Percentiles rank a stretch among this genome's conserved stretches.
Evolutionary conservation across 2,888 invertebrate genomes (phyloP).

Genomic region (Lithodes maja): DNA sequence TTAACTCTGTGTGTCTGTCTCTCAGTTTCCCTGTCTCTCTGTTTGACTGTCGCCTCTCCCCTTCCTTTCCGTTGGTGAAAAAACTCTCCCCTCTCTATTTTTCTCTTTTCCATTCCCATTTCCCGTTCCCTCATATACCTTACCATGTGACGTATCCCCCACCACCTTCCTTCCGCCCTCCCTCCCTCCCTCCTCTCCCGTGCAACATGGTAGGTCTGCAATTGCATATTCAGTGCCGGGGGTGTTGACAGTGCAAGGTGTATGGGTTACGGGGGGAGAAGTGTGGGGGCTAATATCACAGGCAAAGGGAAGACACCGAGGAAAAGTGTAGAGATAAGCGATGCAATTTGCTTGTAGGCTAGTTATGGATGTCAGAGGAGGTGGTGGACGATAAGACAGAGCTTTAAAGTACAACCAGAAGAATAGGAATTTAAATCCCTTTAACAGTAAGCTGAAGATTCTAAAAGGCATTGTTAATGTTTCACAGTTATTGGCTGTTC

Average conservation of each 20-base stretch:
- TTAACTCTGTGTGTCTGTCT: neutral
- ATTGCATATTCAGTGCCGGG: conserved; percentile 52
- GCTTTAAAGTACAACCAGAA: no score
- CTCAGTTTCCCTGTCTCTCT: neutral
- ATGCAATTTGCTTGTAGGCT: no score
- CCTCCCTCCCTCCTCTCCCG: conserved; percentile 21
- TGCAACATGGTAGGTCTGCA: conserved; percentile 51
- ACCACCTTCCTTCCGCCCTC: neutral
- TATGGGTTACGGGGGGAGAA: conserved; percentile 4
- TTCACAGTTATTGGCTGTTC: no score
- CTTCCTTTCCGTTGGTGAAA: neutral
- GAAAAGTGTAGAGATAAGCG: no score
- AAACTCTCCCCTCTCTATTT: neutral
- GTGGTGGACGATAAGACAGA: no score
- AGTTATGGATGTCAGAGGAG: no score
- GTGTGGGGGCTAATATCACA: neutral
- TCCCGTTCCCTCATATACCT: neutral
- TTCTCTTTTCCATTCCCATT: conserved; percentile 12
- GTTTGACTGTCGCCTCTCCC: neutral
- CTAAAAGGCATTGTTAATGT: no score
- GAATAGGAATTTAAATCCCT: no score
- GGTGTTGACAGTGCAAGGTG: conserved; percentile 44
- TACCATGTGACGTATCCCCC: conserved; percentile 25
- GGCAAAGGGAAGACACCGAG: no score
- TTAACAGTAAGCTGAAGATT: no score